Base-by-base conservation (phyloP, 2,797 vertebrate species). In the Peromyscus attwateri region DNA sequence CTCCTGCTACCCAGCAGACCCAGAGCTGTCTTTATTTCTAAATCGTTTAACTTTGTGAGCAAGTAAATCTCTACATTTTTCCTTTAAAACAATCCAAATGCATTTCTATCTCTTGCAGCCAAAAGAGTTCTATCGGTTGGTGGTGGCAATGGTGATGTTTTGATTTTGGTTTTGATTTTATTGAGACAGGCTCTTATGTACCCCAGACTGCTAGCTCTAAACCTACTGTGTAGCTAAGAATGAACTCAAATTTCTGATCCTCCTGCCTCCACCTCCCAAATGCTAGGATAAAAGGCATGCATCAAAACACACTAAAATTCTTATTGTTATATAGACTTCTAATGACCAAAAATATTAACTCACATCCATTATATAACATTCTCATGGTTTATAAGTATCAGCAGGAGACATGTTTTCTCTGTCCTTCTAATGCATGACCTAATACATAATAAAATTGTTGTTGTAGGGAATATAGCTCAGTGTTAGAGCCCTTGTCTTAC, bases 301-400 rank as follows among this genome's bases (percentile, higher is more conserved):
- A 52, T 13, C 11, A n/a, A 66, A 68, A 68, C 46, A 87, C 5
- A n/a, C 31, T 83, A 91, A 89, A 60, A 9, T 95, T 88, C 21
- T 46, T 79, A 57, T 46, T 75, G 31, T 46, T 91, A 83, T 10
- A 79, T 85, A 40, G 57, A 89, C 19, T 87, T 31, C 79, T 76
- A 57, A 46, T 79, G 62, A 95, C 75, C 81, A 43, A 79, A 66
- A 95, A 76, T 66, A 85, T 95, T 62, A 75, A 95, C 77, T 95
- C 89, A 19, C 23, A 73, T 73, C 40, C 83, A 4, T 85, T 84
- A 6, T 84, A 71, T 89, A 94, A 89, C 34, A 77, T 73, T 10
- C 16, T 93, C n/a, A 46, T 89, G 68, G 34, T 40, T 95, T 76
- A 23, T 77, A 95, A 76, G 1, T 57, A 77, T 73, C 40, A 89